Base-by-base conservation (phyloP, 1,140 invertebrate species). In the Apis florea region DNA sequence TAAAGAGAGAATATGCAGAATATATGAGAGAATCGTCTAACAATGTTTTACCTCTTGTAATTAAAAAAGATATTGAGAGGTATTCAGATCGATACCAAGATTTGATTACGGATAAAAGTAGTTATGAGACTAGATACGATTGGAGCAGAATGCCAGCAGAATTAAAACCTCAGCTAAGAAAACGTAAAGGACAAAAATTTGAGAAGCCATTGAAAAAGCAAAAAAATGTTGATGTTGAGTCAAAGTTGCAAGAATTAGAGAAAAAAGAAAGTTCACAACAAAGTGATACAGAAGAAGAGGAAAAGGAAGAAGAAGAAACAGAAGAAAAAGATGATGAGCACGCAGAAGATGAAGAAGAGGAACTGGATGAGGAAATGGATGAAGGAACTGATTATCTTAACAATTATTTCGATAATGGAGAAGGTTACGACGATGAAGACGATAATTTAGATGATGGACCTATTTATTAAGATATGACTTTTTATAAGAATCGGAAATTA, bases 321-420 rank as follows among this genome's bases (percentile, higher is more conserved):
- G 94, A 94, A 75, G 93, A 94, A 40, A 92, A 94, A 64, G 94
- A 94, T 68, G 83, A 93, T 80, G 90, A 61, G 13, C 59, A 61
- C 1, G 13, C 13, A 15, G 59, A 61, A 13, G 59, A 61, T 2
- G 59, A 94, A 24, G 93, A 95, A n/a, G 94, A 95, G 1, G 94
- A 95, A 40, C 64, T 92, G 40, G 95, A 96, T 82, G 95, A 96
- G 83, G 96, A 96, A 89, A 96, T 96, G 95, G 59, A 61, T 26
- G 59, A 61, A 1, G 59, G 59, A 26, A 96, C 96, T 21, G 96
- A 96, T 92, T 98, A 98, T 93, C 96, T 95, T 3, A 96, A 96
- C 87, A 97, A 95, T 90, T 97, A 97, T 90, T 98, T 98, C 92
- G 97, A 98, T 92, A 98, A 98, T 93, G 97, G 97, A 21, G 97